These are phyloP conservation scores for Drepanosiphum platanoidis DNA, from an alignment of 2,888 invertebrate species.

Conservation along the genomic window DNA sequence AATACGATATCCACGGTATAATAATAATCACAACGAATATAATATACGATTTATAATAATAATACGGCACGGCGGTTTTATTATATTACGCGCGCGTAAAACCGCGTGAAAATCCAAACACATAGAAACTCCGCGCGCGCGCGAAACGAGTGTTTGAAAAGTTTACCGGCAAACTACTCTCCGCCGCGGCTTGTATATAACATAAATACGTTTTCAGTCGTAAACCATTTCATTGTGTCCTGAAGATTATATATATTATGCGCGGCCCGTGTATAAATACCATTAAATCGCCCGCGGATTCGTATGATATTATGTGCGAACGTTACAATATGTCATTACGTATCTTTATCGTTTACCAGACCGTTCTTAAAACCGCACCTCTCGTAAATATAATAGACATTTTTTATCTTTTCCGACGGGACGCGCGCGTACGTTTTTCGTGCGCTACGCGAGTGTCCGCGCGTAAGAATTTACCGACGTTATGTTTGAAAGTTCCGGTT, in stretches of 20 bases:
- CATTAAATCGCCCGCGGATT: neutral
- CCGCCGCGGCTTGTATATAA: neutral
- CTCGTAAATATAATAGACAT: no score
- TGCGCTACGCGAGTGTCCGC: no score
- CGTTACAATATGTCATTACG: neutral
- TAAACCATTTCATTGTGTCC: conserved; percentile 31
- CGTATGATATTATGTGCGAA: neutral
- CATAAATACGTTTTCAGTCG: no score
- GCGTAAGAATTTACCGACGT: no score
- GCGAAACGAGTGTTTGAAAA: neutral
- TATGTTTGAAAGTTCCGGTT: no score
- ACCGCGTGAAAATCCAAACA: conserved; percentile 19
- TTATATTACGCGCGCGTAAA: neutral
- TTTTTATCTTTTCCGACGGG: no score
- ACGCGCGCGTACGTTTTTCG: no score
- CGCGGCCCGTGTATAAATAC: neutral
- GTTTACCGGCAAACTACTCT: conserved; percentile 30
- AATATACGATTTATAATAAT: no score
- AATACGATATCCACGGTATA: no score
- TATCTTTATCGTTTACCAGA: neutral
- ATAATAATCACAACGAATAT: neutral
- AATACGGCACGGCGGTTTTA: neutral
- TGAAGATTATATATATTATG: neutral
- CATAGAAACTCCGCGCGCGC: neutral
- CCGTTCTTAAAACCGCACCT: no score